Conservation (phyloP, 2,113 vertebrate genomes). For the Rhodinocichla rosea region DNA sequence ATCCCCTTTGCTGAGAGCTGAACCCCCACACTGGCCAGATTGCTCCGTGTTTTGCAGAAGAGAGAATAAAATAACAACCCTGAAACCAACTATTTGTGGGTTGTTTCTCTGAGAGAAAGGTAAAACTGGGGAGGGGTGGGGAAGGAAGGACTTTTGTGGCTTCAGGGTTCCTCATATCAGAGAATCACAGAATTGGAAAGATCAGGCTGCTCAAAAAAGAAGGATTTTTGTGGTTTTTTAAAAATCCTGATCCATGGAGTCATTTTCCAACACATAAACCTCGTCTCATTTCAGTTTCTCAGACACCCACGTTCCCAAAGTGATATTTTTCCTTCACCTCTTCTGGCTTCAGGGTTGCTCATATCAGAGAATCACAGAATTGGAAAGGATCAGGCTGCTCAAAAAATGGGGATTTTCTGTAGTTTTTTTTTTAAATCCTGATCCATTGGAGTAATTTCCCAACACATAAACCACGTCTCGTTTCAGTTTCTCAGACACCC, state of each 20-base stretch:
- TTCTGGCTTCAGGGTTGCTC: neutral
- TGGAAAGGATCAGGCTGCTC: neutral
- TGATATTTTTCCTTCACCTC: neutral
- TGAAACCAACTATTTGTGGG: fast-evolving
- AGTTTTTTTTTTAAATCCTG: too few species aligned
- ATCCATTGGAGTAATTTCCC: neutral
- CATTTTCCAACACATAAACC: neutral
- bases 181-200: neutral
- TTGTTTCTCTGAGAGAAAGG: neutral
- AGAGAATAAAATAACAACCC: neutral
- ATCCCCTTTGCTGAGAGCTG: fast-evolving
- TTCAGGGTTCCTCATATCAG: neutral
- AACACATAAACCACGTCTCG: fast-evolving
- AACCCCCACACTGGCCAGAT: neutral
- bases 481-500: neutral
- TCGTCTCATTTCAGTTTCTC: too few species aligned
- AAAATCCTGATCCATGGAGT: neutral
- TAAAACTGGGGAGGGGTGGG: neutral
- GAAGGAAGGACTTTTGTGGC: neutral
- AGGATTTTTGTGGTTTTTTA: neutral
- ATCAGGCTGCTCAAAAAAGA: neutral
- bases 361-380: neutral
- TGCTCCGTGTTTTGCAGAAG: fast-evolving
- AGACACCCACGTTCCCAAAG: neutral
- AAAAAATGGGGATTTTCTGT: neutral